Base-by-base conservation (phyloP, 2,113 vertebrate genomes). In the Xerus inauris region DNA sequence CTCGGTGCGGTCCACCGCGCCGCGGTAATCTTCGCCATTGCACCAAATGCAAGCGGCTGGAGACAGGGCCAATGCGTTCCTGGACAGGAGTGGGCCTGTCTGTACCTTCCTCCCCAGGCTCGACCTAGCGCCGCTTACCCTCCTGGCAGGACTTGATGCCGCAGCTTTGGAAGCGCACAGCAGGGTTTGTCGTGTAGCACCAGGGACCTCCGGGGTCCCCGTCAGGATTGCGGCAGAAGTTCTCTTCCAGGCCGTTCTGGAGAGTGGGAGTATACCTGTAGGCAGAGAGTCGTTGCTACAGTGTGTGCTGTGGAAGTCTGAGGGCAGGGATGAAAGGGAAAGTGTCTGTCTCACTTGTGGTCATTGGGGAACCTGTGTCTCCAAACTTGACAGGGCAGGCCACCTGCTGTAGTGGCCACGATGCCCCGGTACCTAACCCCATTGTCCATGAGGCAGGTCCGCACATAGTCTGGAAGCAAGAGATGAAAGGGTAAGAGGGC, bases 171-270 rank as follows among this genome's bases (percentile, higher is more conserved):
- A 99, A 99, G 62, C 99, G 99, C 81, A 98, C 69, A 0, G 98
- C 97, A 0, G 98, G 98, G 96, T 99, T 98, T 0, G 97, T 97
- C 0, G 99, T 99, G 98, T 99, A 99, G 95, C 99, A 99, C 99
- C 99, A 99, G 0, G 99, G 99, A 35, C 99, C 99, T 22, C 98
- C 98, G 0, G 98, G 97, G 97, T 99, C 99, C 8, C 76, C 97
- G 19, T 99, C 99, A 0, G 99, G 99, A 92, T 99, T 99, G 85
- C 99, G 99, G 97, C 99, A 99, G 98, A 99, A 99, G 97, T 99
- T 99, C 89, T 99, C 96, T 98, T 99, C 99, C 97, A 99, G 98
- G 59, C 99, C 99, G 0, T 99, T 99, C 38, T 62, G 97, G 3
- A 93, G 38, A 3, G 98, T 99, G 0, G 99, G 99, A n/a, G 97